Base-by-base conservation (phyloP, 2,113 vertebrate genomes). In the Noctilio leporinus region DNA sequence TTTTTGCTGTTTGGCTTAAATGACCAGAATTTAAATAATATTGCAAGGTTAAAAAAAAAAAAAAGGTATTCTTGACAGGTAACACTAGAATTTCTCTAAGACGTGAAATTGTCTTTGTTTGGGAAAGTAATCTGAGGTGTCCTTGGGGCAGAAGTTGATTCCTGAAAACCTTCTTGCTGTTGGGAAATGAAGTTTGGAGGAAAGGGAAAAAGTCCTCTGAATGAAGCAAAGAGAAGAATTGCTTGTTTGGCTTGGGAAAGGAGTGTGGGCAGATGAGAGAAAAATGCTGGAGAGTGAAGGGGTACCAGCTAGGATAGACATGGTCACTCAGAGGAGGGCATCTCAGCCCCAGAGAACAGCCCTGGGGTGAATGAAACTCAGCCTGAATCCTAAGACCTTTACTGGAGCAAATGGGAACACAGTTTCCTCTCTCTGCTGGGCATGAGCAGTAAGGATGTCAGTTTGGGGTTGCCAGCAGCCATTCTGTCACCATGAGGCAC, bases 21-120 rank as follows among this genome's bases (percentile, higher is more conserved):
- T 20, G 7, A 80, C 45, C 72, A 64, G 72, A 65, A 80, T 45
- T 85, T 84, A 89, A 94, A 73, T 84, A 65, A 35, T 35, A 30
- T 22, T 67, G n/a, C 22, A 51, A 89, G 26, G 47, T 62, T 69
- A 86, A 80, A 76, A 28, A 77, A 43, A 28, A 10, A 43, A 86
- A 80, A 76, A 28, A 77, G 35, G 22, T 14, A 43, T 57, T 85
- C 47, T 24, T 80, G 72, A 78, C 55, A 85, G n/a, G 40, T 59
- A 24, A n/a, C 19, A 59, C 53, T 59, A 86, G 30, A 24, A 55
- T 35, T 95, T 90, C 81, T 38, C 30, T 49, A 51, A 75, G 65
- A 51, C 4, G 69, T 55, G 30, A 64, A 89, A 89, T 73, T 26
- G 24, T 78, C 80, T 95, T 85, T 67, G 55, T 95, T 83, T 55